phyloP scores from a whole-genome alignment of 2,888 invertebrate species.

The Phengaris arion region DNA sequence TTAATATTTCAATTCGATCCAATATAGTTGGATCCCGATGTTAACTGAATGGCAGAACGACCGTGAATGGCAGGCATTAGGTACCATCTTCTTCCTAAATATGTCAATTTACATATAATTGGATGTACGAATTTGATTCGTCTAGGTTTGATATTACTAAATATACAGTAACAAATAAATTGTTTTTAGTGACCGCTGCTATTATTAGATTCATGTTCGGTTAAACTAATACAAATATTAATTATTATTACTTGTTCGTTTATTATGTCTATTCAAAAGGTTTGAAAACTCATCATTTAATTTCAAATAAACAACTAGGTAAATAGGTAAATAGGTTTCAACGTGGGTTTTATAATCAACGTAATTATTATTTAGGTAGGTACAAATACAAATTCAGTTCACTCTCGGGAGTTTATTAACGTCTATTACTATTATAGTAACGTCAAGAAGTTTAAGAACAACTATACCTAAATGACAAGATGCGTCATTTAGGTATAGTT shows the following conservation, averaged over 20 bases:
- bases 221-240: slow-evolving; percentile 16
- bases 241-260: slow-evolving; percentile 3
- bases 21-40: too few relatives aligned
- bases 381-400: too few relatives aligned
- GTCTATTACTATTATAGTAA: too few relatives aligned
- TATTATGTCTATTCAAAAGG: slow-evolving; percentile 8
- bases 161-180: background rate
- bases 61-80: too few relatives aligned
- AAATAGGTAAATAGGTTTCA: background rate
- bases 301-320: background rate
- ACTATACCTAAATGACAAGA: too few relatives aligned
- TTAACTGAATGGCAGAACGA: too few relatives aligned
- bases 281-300: slow-evolving; percentile 5
- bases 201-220: background rate
- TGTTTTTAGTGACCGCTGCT: background rate
- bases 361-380: background rate
- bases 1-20: too few relatives aligned
- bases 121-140: background rate
- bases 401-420: too few relatives aligned
- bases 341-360: background rate
- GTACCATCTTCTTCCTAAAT: background rate
- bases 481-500: too few relatives aligned
- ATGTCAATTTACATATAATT: background rate
- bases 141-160: background rate
- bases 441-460: too few relatives aligned